These are phyloP conservation scores for Ammodytes dubius DNA, from an alignment of 2,113 vertebrate genomes.

Conservation along the genomic window DNA sequence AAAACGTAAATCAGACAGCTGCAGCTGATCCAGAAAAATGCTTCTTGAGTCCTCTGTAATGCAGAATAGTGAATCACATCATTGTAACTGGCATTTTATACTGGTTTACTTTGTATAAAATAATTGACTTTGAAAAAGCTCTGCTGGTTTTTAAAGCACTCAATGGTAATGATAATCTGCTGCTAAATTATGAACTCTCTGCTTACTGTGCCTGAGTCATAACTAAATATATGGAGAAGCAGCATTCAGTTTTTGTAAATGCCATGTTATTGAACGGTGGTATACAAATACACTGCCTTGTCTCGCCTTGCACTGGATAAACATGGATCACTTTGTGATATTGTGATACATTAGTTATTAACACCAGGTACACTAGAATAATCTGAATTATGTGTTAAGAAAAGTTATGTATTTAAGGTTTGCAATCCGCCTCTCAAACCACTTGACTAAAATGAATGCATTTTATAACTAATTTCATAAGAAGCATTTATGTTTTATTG, in stretches of 20 bases:
- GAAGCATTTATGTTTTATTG: conserved; percentile 48
- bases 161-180: too few species aligned
- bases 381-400: not conserved
- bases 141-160: too few species aligned
- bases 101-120: too few species aligned
- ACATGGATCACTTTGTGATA: not conserved
- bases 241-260: not conserved
- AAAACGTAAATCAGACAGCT: too few species aligned
- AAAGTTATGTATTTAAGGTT: not conserved
- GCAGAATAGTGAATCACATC: too few species aligned
- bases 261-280: not conserved
- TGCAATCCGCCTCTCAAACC: not conserved
- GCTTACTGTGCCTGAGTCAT: too few species aligned
- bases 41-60: too few species aligned
- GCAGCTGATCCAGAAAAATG: too few species aligned
- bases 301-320: not conserved
- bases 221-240: too few species aligned
- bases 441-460: conserved; percentile 29
- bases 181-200: too few species aligned
- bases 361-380: not conserved
- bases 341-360: not conserved
- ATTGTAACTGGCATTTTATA: too few species aligned
- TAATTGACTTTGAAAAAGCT: too few species aligned
- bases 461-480: conserved; percentile 46
- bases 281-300: not conserved